Evolutionary conservation across 2,113 vertebrate genomes (phyloP), one percentile per base, ranked within the genome.

Genomic region (Acanthisitta chloris): DNA sequence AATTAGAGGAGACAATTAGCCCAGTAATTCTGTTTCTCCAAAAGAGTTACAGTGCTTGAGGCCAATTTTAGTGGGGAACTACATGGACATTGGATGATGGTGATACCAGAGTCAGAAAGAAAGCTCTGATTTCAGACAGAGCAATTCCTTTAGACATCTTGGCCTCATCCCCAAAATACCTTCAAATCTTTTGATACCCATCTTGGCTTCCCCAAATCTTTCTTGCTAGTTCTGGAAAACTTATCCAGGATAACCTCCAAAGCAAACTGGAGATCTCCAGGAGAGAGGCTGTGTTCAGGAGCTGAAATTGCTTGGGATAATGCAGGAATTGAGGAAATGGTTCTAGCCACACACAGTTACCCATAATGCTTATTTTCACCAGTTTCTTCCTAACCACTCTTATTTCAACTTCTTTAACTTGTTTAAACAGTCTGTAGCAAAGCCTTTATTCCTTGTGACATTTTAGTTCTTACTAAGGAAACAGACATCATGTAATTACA

Each of bases 401-500:
- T 91, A 67, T 57, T 86, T 81, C 73, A 72, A 48, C 36, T 85
- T 76, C 42, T 8, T 87, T 81, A 59, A 70, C 43, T 73, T 2
- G 0, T 72, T 94, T 66, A 38, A 95, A 54, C 20, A 48, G 58
- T n/a, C 59, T 82, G 1, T 65, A 87, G 48, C 43, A 80, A 86
- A 92, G 49, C 19, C 67, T 90, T 93, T 91, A 42, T 90, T 95
- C 85, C 49, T 81, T 29, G 49, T 89, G 86, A 87, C 71, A 67
- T 88, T 92, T 94, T 87, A 70, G 23, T 84, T 94, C 73, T 82
- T 80, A 51, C 77, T 92, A 55, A 94, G 80, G 92, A 88, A 93
- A 73, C 45, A 91, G 61, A 89, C 67, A 83, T 91, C 52, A 21
- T 76, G 78, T 89, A 89, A 91, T 91, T 93, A 77, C 74, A 94